Evolutionary conservation across 2,797 vertebrate species (phyloP), one percentile per base, ranked within the genome.

Genomic region (Nasua narica): DNA sequence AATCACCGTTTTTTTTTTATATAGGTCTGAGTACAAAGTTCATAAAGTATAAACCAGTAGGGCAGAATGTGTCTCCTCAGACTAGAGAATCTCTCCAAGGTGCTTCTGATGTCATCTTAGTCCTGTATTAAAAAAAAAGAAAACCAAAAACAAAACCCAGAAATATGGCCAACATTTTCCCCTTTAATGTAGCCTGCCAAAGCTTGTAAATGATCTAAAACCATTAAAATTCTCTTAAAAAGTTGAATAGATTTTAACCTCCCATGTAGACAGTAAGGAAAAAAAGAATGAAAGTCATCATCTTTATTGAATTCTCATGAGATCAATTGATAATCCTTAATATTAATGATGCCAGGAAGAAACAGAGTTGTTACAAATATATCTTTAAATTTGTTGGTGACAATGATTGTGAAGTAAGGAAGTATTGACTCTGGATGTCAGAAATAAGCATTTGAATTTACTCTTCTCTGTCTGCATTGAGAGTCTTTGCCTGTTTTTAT

Each of bases 1-100:
- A 98, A 98, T 98, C 94, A 98, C 98, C 97, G 92, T 98, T 98
- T n/a, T 98, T 98, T 98, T n/a, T 98, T 98, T 98, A 98, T 97
- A 98, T 98, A 96, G 0, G 92, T 92, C 94, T 96, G 87, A 97
- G 97, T 94, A 88, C 97, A 93, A 65, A 91, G 89, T 95, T 96
- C 97, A 67, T 94, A 93, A 97, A 97, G 93, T 84, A n/a, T 89
- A 96, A 97, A 97, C 29, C 90, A 86, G 0, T 40, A 54, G 89
- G 89, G 60, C 96, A 96, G 97, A 96, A 95, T 82, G 90, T 76
- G 78, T 94, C 69, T 82, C 96, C 70, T 77, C 74, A 86, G 96
- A 95, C 95, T 94, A 94, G 87, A 96, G 94, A 19, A 92, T 76
- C 56, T 94, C 89, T 50, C 89, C 93, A 37, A 35, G 74, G 95